phyloP scores from a whole-genome alignment of 2,113 vertebrate species.

The Anoura caudifer region DNA sequence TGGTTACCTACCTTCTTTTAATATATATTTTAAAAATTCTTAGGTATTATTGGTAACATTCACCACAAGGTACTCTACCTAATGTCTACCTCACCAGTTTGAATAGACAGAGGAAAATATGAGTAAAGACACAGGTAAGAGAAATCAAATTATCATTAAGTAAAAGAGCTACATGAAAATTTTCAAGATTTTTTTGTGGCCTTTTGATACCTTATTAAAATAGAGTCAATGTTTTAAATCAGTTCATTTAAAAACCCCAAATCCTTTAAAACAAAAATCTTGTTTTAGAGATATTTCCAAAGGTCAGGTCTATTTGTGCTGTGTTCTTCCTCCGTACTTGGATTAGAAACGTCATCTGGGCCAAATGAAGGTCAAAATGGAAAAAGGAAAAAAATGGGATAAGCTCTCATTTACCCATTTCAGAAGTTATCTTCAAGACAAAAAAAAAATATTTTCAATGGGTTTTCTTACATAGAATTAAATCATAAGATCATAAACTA shows the following conservation, averaged over 20 bases:
- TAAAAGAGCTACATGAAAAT: not conserved
- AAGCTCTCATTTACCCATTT: not conserved
- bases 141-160: conserved; percentile 21
- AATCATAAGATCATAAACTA: not conserved
- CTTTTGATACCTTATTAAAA: conserved; percentile 1
- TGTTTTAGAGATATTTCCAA: not conserved
- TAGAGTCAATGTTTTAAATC: not conserved
- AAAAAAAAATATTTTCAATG: not conserved
- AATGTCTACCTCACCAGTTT: conserved; percentile 11
- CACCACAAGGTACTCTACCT: not conserved
- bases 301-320: not conserved
- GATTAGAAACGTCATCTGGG: not conserved
- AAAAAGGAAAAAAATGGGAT: not conserved
- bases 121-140: conserved; percentile 22
- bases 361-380: not conserved
- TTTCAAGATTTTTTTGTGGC: not conserved
- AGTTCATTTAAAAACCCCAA: not conserved
- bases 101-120: not conserved
- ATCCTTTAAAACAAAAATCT: not conserved
- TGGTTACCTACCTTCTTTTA: not conserved
- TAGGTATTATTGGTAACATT: conserved; percentile 13
- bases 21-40: conserved; percentile 36
- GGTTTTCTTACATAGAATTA: not conserved
- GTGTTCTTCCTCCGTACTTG: not conserved
- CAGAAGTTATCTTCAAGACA: not conserved